Percentiles rank a stretch among this genome's conserved stretches.
These are phyloP conservation scores for Ormyrus nitidulus DNA, from an alignment of 2,888 invertebrate genomes.

Conservation along the genomic window DNA sequence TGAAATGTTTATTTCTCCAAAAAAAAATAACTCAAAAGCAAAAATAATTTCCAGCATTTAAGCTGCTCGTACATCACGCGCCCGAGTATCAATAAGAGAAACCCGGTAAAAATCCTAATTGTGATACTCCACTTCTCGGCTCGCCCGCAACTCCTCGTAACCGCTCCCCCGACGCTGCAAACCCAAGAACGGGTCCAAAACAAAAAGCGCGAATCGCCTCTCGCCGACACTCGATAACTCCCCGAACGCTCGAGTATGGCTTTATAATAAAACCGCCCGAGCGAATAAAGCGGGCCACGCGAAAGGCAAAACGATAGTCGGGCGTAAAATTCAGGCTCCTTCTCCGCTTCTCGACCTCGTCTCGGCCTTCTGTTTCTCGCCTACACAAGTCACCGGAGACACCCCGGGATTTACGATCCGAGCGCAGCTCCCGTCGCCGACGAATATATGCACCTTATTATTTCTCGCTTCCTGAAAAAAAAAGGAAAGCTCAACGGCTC, in stretches of 20 bases:
- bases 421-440: not conserved
- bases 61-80: too few relatives aligned
- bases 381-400: conserved; percentile 1
- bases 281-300: not conserved
- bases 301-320: not conserved
- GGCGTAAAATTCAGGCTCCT: conserved; percentile 22
- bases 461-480: not conserved
- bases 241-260: not conserved
- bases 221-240: not conserved
- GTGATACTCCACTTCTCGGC: too few relatives aligned
- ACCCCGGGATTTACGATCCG: conserved; percentile 24
- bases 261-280: conserved; percentile 9
- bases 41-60: too few relatives aligned
- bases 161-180: too few relatives aligned
- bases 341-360: not conserved
- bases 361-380: too few relatives aligned
- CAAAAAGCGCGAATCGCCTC: not conserved
- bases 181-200: too few relatives aligned
- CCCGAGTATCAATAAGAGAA: too few relatives aligned
- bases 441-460: conserved; percentile 18
- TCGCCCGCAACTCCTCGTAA: too few relatives aligned
- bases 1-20: too few relatives aligned
- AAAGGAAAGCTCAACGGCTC: not conserved
- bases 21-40: too few relatives aligned
- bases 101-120: too few relatives aligned